Evolutionary conservation across 2,888 invertebrate genomes (phyloP).

Genomic region (Erebia epiphron): DNA sequence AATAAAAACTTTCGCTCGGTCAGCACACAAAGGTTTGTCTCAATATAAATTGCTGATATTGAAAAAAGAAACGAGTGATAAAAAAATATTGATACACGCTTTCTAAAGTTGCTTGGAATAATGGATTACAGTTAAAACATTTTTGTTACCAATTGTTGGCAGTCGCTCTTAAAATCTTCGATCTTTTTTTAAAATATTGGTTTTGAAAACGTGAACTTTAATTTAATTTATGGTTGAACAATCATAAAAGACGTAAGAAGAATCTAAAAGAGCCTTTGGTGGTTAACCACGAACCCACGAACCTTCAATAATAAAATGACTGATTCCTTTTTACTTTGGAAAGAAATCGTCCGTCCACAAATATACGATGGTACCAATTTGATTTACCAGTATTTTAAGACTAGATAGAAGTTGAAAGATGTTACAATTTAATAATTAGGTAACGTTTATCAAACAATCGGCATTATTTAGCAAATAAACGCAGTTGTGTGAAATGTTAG

Average conservation of each 20-base stretch:
- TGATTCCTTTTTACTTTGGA: neutral
- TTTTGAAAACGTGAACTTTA: neutral
- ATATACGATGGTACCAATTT: no score
- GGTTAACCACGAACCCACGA: neutral
- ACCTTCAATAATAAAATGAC: neutral
- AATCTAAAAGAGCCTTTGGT: neutral
- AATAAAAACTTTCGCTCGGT: conserved; percentile 34
- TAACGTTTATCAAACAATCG: no score
- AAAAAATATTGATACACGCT: neutral
- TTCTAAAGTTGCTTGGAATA: conserved; percentile 4
- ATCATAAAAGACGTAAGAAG: neutral
- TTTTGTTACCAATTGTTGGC: neutral
- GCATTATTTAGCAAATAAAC: no score
- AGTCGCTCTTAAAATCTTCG: neutral
- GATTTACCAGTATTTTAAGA: no score
- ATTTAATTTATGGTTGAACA: neutral
- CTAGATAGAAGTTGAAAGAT: no score
- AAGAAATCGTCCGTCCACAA: no score
- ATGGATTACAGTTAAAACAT: conserved; percentile 1
- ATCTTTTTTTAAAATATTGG: neutral
- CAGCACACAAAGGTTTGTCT: conserved; percentile 22
- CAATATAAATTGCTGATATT: conserved; percentile 16
- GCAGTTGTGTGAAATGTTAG: no score
- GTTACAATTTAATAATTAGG: no score
- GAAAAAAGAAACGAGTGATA: conserved; percentile 13